Evolutionary conservation across 2,888 invertebrate species (phyloP).

Genomic region (Meghimatium bilineatum): DNA sequence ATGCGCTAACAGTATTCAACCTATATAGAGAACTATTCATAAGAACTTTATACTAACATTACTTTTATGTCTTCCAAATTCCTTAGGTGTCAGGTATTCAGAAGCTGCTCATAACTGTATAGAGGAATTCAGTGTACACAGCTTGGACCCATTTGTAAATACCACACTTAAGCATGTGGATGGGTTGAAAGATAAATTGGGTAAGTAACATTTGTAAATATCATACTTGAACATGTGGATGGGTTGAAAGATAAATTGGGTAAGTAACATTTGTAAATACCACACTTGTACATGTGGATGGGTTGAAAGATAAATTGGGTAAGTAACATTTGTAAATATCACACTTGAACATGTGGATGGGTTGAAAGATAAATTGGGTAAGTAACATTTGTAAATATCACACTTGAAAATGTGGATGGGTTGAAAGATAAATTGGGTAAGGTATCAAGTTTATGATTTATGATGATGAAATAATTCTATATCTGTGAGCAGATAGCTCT

Average conservation of each 20-base stretch:
- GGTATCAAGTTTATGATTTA: too few relatives aligned
- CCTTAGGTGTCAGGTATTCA: slow-evolving; percentile 23
- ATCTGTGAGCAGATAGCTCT: too few relatives aligned
- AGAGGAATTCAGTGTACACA: slow-evolving; percentile 18
- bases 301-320: slow-evolving; percentile 15
- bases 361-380: slow-evolving; percentile 15
- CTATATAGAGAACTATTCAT: too few relatives aligned
- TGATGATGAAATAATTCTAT: too few relatives aligned
- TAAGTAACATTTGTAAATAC: not conserved
- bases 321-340: not conserved
- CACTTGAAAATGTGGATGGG: not conserved
- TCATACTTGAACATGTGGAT: not conserved
- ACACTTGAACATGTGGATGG: not conserved
- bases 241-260: slow-evolving; percentile 15
- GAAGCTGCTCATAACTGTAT: not conserved
- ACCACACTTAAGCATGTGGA: not conserved
- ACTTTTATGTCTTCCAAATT: not conserved
- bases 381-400: not conserved
- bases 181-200: slow-evolving; percentile 9
- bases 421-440: not conserved
- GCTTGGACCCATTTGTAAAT: not conserved
- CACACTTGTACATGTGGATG: not conserved
- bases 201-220: not conserved
- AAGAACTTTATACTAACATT: not conserved
- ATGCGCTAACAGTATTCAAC: too few relatives aligned